Evolutionary conservation across 2,888 invertebrate species (phyloP).

Genomic region (Psylliodes chrysocephalus): DNA sequence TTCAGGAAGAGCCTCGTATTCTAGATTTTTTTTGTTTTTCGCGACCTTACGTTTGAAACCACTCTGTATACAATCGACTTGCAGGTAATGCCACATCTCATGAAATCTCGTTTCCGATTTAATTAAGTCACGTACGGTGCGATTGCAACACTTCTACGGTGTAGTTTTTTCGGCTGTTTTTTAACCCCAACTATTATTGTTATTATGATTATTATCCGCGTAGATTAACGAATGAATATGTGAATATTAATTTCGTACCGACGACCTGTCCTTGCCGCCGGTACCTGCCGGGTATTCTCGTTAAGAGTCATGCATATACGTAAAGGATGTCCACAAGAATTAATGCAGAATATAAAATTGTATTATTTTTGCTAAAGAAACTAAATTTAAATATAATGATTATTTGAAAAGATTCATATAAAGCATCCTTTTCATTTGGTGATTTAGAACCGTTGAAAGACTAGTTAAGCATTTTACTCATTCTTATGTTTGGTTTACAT

Average conservation of each 20-base stretch:
- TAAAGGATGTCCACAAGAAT: background rate
- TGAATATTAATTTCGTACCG: conserved; percentile 11
- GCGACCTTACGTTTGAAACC: too few species aligned
- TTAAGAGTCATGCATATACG: background rate
- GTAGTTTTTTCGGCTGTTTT: conserved; percentile 8
- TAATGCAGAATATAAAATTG: too few species aligned
- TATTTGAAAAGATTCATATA: too few species aligned
- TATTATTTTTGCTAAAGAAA: too few species aligned
- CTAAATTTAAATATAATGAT: too few species aligned
- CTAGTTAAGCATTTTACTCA: too few species aligned
- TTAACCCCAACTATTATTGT: conserved; percentile 10
- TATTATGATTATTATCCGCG: conserved; percentile 3
- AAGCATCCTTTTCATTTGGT: too few species aligned
- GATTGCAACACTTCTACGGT: conserved; percentile 10
- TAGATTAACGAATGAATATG: conserved; percentile 3
- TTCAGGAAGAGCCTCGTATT: too few species aligned
- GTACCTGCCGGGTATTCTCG: background rate
- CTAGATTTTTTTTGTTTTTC: too few species aligned
- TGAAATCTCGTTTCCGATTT: conserved; percentile 1
- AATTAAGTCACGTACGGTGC: conserved; percentile 8
- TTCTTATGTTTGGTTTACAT: background rate
- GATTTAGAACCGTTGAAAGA: too few species aligned
- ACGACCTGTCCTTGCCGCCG: conserved; percentile 8
- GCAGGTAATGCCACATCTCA: background rate
- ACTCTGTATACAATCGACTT: background rate